Base-by-base conservation (phyloP, 2,888 invertebrate species). In the Melinaea menophilus region DNA sequence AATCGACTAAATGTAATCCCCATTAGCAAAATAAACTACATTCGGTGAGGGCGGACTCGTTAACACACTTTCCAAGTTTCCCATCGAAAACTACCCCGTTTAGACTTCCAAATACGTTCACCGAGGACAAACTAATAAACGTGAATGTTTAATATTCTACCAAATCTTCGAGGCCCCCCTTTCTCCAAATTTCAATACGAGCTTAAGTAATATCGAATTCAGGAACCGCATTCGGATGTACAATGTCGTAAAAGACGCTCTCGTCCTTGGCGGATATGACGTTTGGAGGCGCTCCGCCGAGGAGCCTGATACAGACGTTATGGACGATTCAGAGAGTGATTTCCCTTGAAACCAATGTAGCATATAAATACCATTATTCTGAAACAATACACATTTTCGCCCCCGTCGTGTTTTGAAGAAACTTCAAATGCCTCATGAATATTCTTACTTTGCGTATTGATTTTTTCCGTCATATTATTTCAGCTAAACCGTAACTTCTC, bases 271-370 rank as follows among this genome's bases (percentile, higher is more conserved):
- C 56, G 70, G 70, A 77, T 75, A 72, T 67, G 76, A 67, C 72
- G 67, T 79, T 84, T 69, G 62, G 64, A 61, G 59, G 65, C 56
- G 65, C 62, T 61, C 60, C 48, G 69, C 66, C 68, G 68, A 68
- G 73, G 72, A 72, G 73, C 71, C 75, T 80, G 76, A 79, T 80
- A 75, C 81, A 80, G 80, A 81, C 81, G 86, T 81, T 85, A 86
- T 83, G 82, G 88, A 77, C 85, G 84, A 83, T 85, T 82, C 82
- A 72, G 76, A 80, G 85, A 89, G 85, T 90, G 90, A 90, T 90
- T 90, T 90, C 90, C 90, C 90, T 83, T 86, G 90, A 85, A 90
- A 88, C 88, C 90, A 85, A 90, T 90, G 90, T 88, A 86, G 85
- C 90, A 88, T 87, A 89, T 87, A 89, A 90, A 90, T 89, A 89